phyloP scores from a whole-genome alignment of 2,113 vertebrate species.

The Leptodactylus fuscus region DNA sequence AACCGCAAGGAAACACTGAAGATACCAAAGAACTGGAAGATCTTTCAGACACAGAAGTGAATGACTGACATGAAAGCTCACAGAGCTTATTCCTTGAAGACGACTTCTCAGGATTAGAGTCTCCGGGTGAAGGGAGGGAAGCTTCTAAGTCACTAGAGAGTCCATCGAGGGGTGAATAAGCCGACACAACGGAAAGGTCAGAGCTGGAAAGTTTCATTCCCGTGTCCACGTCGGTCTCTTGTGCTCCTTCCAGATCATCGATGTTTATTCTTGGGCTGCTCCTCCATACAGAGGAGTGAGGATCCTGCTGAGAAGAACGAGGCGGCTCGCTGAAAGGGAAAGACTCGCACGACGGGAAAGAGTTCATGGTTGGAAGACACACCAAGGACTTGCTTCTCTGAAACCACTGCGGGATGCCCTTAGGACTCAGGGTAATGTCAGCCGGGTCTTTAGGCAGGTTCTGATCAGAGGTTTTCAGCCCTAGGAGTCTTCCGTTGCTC shows the following conservation, averaged over 20 bases:
- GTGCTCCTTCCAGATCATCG: conserved; percentile 82
- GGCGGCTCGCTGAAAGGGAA: conserved; percentile 67
- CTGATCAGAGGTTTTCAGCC: conserved; percentile 68
- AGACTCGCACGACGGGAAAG: conserved; percentile 68
- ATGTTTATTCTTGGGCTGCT: conserved; percentile 78
- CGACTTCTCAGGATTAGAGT: conserved; percentile 56
- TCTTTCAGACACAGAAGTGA: conserved; percentile 63
- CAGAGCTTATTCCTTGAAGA: conserved; percentile 65
- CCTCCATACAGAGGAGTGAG: conserved; percentile 66
- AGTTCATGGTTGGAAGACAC: conserved; percentile 80
- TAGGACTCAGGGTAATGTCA: conserved; percentile 60
- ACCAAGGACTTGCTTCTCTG: conserved; percentile 83
- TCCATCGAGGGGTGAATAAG: conserved; percentile 77
- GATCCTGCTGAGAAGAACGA: conserved; percentile 59
- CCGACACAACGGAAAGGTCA: conserved; percentile 89
- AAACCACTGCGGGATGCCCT: conserved; percentile 71
- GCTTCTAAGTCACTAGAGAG: conserved; percentile 67
- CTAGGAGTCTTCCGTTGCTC: conserved; percentile 13
- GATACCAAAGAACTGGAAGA: conserved; percentile 61
- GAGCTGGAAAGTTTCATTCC: conserved; percentile 81
- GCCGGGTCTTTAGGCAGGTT: conserved; percentile 65
- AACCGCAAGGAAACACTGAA: conserved; percentile 47
- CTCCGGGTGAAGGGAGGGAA: conserved; percentile 51
- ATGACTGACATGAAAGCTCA: conserved; percentile 59
- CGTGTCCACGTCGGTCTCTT: conserved; percentile 94